phyloP scores from a whole-genome alignment of 2,113 vertebrate species.

The Neotoma lepida region DNA sequence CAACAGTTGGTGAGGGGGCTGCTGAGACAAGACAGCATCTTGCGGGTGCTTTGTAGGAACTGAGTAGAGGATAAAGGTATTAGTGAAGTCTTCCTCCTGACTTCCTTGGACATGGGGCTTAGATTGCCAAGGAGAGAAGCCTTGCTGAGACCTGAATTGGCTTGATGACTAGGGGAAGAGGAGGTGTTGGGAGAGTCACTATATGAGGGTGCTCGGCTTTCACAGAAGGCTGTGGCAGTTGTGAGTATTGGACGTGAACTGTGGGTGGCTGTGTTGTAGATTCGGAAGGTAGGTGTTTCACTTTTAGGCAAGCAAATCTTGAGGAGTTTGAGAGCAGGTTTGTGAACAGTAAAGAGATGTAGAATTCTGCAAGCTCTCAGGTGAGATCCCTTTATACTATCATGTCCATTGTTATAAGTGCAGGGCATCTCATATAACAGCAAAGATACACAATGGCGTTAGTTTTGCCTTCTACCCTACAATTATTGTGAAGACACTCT shows the following conservation, averaged over 20 bases:
- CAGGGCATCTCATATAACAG: background rate
- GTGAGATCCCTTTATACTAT: constrained; percentile 17
- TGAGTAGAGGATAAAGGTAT: background rate
- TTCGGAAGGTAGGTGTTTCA: background rate
- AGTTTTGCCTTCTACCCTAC: background rate
- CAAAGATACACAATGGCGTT: background rate
- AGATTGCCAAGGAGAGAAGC: constrained; percentile 28
- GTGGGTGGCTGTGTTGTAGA: background rate
- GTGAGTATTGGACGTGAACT: background rate
- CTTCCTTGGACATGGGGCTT: background rate
- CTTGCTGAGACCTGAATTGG: background rate
- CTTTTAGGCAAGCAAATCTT: constrained; percentile 24
- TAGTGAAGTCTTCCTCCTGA: background rate
- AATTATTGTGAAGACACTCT: background rate
- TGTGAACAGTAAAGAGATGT: background rate
- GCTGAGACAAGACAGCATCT: background rate
- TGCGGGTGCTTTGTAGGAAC: background rate
- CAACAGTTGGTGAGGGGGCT: background rate
- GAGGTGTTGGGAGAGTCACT: background rate
- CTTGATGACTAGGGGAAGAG: background rate
- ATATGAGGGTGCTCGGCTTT: background rate
- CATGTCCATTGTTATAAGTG: constrained; percentile 10
- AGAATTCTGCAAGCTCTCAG: background rate
- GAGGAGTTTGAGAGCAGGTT: background rate
- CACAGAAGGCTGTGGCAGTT: background rate